Evolutionary conservation across 2,888 invertebrate species (phyloP), one percentile per base, ranked within the genome.

Genomic region (Nycteola revayana): DNA sequence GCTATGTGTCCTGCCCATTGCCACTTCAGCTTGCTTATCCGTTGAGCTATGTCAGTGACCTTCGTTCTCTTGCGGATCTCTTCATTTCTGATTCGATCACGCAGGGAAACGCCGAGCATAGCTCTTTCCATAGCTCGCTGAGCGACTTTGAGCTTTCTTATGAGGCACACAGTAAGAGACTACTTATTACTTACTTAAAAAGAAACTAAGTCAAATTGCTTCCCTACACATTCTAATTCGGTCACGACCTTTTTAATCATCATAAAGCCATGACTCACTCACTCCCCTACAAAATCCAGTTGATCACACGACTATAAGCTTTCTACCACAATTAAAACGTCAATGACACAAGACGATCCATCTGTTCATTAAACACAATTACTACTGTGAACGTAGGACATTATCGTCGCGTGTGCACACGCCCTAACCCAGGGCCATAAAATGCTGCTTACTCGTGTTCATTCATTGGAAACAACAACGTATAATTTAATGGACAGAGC

Each of bases 351-450:
- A 42, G 44, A 40, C 36, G 47, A 33, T 47, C 45, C 51, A 50
- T 54, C 46, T 51, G 49, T 59, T 60, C 55, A 70, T 69, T 69
- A 67, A 55, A 55, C 52, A 42, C 45, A 60, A 66, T 63, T 75
- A 78, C n/a, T n/a, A n/a, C 77, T 75, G 69, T 61, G 57, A 56
- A 57, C 52, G 67, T 71, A 70, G 66, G 2, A 60, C 52, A 35
- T 45, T 46, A 54, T 41, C 32, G 55, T 56, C 45, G 60, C 62
- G 56, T 65, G 52, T 32, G 35, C 21, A 36, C 21, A 21, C 21
- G n/a, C 21, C 21, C 21, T 21, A 21, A 7, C 4, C n/a, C 2
- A 7, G 21, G 41, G 44, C 50, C 34, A 32, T 63, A 63, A 63
- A 49, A 63, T 55, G 55, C 25, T 44, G 60, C 63, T 50, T 25